phyloP scores from a whole-genome alignment of 2,888 invertebrate species.

The Zootermopsis nevadensis region DNA sequence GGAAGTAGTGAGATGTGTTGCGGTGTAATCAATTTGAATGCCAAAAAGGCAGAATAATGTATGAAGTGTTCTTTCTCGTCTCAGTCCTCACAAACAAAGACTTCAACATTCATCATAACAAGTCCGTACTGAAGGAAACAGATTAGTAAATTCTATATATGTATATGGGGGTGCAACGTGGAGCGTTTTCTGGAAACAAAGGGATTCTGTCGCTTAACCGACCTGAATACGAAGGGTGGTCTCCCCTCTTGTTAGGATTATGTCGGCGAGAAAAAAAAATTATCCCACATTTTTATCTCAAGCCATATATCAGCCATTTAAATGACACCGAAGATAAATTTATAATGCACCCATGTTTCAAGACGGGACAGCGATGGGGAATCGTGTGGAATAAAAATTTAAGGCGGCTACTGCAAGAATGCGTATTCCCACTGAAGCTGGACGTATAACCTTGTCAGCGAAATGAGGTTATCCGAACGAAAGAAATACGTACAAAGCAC shows the following conservation, averaged over 20 bases:
- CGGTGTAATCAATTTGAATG: not conserved
- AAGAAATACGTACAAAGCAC: too few relatives aligned
- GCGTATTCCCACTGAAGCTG: not conserved
- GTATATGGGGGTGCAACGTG: not conserved
- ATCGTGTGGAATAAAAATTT: not conserved
- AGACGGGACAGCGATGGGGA: not conserved
- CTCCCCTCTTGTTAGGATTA: not conserved
- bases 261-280: not conserved
- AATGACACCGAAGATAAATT: slow-evolving; percentile 8
- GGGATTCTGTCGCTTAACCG: not conserved
- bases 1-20: too few relatives aligned
- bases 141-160: not conserved
- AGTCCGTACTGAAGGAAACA: not conserved
- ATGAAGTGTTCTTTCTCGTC: not conserved
- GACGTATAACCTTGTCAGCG: too few relatives aligned
- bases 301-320: slow-evolving; percentile 11
- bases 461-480: too few relatives aligned
- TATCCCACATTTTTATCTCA: not conserved
- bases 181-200: not conserved
- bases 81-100: not conserved
- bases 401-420: not conserved
- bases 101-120: not conserved
- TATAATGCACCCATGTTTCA: slow-evolving; percentile 1
- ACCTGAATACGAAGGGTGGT: not conserved
- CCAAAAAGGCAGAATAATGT: not conserved